Evolutionary conservation across 23 tunicate species (phyloP).

Genomic region (Oikopleura dioica): DNA sequence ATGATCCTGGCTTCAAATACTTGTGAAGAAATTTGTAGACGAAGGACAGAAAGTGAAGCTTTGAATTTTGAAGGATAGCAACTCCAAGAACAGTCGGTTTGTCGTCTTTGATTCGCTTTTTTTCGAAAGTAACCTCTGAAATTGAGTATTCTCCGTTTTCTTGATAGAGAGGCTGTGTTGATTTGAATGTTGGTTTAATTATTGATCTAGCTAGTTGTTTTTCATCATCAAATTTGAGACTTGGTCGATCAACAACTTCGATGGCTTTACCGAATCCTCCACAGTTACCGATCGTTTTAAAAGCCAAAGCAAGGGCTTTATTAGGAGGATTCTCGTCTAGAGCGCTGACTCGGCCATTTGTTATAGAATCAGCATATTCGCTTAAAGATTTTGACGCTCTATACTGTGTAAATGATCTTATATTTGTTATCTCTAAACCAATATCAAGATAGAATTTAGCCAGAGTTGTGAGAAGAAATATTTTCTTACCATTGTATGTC

Average conservation of each 20-base stretch:
- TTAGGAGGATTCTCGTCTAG: neutral
- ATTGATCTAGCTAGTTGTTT: too few relatives aligned
- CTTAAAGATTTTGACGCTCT: too few relatives aligned
- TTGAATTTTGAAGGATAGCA: neutral
- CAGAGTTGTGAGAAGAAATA: neutral
- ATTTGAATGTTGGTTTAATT: too few relatives aligned
- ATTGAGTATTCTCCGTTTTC: neutral
- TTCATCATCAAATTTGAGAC: too few relatives aligned
- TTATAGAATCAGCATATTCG: neutral
- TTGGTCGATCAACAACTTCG: too few relatives aligned
- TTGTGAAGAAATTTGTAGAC: neutral
- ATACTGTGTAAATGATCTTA: neutral
- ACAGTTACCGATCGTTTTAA: neutral
- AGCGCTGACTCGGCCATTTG: neutral
- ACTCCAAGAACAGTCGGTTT: neutral
- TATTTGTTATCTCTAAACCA: conserved; percentile 3
- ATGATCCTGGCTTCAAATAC: neutral
- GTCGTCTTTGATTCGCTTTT: neutral
- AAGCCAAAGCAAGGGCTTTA: neutral
- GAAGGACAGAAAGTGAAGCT: neutral
- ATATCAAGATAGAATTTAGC: neutral
- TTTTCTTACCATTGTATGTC: neutral
- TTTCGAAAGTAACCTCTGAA: neutral
- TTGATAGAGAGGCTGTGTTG: neutral
- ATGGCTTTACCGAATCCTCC: too few relatives aligned